Evolutionary conservation across 2,113 vertebrate species (phyloP).

Genomic region (Dipodomys ordii): DNA sequence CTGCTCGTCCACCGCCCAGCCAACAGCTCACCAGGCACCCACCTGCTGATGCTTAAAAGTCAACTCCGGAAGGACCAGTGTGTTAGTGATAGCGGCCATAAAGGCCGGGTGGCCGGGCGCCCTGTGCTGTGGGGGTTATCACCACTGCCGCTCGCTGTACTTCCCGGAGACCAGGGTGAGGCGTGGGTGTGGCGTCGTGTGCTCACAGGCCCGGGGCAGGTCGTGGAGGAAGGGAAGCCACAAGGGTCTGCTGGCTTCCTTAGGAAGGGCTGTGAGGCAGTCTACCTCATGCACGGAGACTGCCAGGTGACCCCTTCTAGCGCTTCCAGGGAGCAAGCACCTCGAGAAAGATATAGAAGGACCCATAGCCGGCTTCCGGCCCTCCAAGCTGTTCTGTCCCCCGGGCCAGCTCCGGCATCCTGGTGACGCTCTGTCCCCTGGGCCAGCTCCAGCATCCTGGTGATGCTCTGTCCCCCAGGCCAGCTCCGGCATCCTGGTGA

Average conservation of each 20-base stretch:
- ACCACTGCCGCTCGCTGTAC: neutral
- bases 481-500: too few species aligned
- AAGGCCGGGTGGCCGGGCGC: neutral
- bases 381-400: neutral
- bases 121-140: neutral
- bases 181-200: neutral
- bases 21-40: neutral
- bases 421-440: too few species aligned
- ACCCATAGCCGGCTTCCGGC: fast-evolving
- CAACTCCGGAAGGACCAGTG: neutral
- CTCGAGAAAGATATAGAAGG: neutral
- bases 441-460: too few species aligned
- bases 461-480: too few species aligned
- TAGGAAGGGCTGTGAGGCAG: neutral
- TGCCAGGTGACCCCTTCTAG: neutral
- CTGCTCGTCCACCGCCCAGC: neutral
- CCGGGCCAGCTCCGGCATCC: too few species aligned
- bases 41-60: neutral
- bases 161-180: neutral
- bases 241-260: too few species aligned
- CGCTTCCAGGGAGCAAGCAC: too few species aligned
- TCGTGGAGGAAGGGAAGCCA: neutral
- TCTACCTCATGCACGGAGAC: too few species aligned
- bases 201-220: too few species aligned
- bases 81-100: neutral